A percentile compares a stretch with the other conserved stretches of the same genome.
phyloP scores from a whole-genome alignment of 2,888 invertebrate genomes.

The Caenorhabditis sp. region DNA sequence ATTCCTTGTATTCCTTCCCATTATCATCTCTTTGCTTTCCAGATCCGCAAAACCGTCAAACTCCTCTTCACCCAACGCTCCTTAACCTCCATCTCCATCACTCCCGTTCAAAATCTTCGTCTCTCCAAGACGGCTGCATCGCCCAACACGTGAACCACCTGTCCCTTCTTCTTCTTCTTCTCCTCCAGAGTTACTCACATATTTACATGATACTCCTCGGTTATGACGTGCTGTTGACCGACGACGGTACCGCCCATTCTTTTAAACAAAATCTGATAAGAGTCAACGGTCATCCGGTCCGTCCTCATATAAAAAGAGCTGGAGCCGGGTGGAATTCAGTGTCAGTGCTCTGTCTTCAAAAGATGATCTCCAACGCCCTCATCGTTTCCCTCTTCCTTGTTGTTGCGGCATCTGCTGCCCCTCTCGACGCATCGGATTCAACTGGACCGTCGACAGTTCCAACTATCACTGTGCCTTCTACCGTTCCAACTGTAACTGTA shows the following conservation, averaged over 20 bases:
- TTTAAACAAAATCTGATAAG: constrained; percentile 25
- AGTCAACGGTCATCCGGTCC: constrained; percentile 1
- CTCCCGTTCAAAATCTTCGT: constrained; percentile 39
- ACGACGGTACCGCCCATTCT: constrained; percentile 36
- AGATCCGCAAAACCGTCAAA: constrained; percentile 41
- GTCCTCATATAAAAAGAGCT: constrained; percentile 26
- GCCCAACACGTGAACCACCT: constrained; percentile 22
- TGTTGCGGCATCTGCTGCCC: background rate
- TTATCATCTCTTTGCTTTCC: background rate
- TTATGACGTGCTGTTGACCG: constrained; percentile 13
- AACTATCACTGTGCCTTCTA: constrained; percentile 2
- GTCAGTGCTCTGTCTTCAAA: constrained; percentile 7
- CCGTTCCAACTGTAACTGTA: background rate
- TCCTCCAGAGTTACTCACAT: constrained; percentile 39
- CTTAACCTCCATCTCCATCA: constrained; percentile 21
- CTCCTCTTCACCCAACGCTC: constrained; percentile 32
- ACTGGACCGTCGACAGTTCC: constrained; percentile 6
- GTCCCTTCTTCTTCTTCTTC: no score
- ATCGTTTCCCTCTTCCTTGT: constrained; percentile 13
- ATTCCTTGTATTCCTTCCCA: no score
- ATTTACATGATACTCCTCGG: constrained; percentile 7
- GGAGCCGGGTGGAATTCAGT: constrained; percentile 3
- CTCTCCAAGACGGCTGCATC: constrained; percentile 25
- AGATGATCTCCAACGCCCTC: constrained; percentile 35
- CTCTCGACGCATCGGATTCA: no score